Conservation (phyloP, 2,888 invertebrate species). For the Tetragonisca angustula region DNA sequence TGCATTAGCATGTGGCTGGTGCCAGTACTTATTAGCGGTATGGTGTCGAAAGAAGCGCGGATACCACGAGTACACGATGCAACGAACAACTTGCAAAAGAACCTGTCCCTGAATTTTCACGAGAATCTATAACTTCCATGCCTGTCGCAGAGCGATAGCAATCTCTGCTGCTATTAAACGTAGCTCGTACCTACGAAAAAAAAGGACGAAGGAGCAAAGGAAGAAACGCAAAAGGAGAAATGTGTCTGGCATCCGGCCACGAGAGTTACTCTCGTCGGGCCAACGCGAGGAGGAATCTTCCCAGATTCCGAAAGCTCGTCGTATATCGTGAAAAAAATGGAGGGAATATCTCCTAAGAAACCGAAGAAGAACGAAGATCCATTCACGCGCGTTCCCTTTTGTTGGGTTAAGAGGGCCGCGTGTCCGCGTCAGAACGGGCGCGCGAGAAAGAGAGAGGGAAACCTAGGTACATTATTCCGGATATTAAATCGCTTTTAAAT, state of each 20-base stretch:
- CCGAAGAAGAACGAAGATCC: slow-evolving; percentile 20
- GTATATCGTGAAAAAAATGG: background rate
- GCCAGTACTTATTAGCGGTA: slow-evolving; percentile 81
- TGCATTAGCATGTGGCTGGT: slow-evolving; percentile 83
- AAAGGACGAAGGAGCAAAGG: background rate
- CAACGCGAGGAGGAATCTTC: slow-evolving; percentile 17
- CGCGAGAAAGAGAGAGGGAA: slow-evolving; percentile 19
- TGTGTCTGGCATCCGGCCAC: slow-evolving; percentile 53
- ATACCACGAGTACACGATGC: background rate
- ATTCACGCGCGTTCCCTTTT: slow-evolving; percentile 44
- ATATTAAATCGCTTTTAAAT: slow-evolving; percentile 84
- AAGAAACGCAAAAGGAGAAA: slow-evolving; percentile 21
- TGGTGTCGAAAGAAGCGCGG: slow-evolving; percentile 41
- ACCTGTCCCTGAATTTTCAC: background rate
- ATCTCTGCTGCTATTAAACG: slow-evolving; percentile 4
- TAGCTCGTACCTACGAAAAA: background rate
- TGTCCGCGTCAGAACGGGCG: background rate
- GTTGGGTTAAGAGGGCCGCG: slow-evolving; percentile 23
- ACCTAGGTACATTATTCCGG: slow-evolving; percentile 81
- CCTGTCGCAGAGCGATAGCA: background rate
- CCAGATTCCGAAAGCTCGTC: slow-evolving; percentile 7
- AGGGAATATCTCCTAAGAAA: slow-evolving; percentile 14
- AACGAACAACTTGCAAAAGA: background rate
- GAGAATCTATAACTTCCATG: background rate
- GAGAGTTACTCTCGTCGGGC: slow-evolving; percentile 18